Conservation (phyloP, 2,797 vertebrate genomes). For the Eulemur mongoz region DNA sequence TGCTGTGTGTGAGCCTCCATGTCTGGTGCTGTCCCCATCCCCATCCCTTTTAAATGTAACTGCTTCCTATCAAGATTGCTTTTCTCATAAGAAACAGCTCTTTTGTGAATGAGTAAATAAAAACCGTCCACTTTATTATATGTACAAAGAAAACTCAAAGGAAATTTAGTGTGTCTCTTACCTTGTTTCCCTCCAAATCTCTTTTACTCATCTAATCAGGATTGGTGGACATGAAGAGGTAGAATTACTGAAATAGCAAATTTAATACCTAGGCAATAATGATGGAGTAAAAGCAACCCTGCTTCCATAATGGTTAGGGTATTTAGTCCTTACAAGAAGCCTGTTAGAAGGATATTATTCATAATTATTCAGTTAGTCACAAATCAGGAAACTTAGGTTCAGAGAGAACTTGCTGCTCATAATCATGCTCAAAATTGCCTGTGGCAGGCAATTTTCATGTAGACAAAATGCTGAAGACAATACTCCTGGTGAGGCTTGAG, state of each 20-base stretch:
- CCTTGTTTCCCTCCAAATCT: background rate
- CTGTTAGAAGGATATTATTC: background rate
- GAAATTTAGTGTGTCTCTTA: background rate
- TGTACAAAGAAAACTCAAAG: background rate
- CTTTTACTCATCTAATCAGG: background rate
- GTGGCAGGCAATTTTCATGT: background rate
- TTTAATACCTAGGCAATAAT: background rate
- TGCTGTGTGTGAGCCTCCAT: background rate
- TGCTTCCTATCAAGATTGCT: background rate
- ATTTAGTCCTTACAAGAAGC: background rate
- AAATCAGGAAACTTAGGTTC: conserved; percentile 1
- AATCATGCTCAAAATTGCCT: background rate
- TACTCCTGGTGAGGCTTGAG: background rate
- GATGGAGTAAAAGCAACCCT: background rate
- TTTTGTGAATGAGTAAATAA: background rate
- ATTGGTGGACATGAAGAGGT: background rate
- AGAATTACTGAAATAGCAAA: background rate
- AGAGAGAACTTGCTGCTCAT: background rate
- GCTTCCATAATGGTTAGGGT: background rate
- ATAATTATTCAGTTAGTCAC: background rate
- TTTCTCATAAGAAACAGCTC: background rate
- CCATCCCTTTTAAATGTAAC: background rate
- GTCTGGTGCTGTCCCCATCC: background rate
- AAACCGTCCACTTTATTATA: background rate
- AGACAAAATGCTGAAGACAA: background rate